Evolutionary conservation across 2,113 vertebrate genomes (phyloP), one percentile per base, ranked within the genome.

Genomic region (Trogon surrucura): DNA sequence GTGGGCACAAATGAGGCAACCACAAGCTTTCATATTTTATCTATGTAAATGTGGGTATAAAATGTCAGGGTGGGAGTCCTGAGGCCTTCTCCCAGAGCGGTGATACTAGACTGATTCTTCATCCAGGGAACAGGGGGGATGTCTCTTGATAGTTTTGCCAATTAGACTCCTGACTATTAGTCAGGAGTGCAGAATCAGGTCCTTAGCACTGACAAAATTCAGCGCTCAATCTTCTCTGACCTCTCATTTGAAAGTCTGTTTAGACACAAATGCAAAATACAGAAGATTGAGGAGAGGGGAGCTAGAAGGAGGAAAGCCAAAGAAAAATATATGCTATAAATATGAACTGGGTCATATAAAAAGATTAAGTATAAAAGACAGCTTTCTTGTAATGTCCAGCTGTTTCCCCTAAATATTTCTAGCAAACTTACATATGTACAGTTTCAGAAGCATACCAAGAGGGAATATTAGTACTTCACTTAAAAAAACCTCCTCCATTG

Each of bases 401-500:
- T 98, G 96, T 97, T 98, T 92, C 95, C 96, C 94, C 96, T 97
- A 97, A 97, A 91, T 93, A 93, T 80, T 97, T 96, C 96, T 97
- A 97, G 95, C 86, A 89, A 95, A 88, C 79, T 30, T 90, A 93
- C 93, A 95, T 85, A 85, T 93, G 96, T 92, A 93, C 73, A 60
- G 66, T 97, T 97, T 97, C 93, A 98, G 96, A 98, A 97, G 98
- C 65, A 88, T 93, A 97, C 80, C 65, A 60, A 97, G 97, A 98
- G 96, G 97, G 95, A 98, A 97, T 98, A 97, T 74, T 74, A 92
- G 89, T 96, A 90, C 95, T 82, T 92, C 67, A 89, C 66, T 98
- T 98, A 51, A 70, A 86, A 90, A 90, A 32, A 53, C 50, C 21
- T 11, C 19, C 89, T 97, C 89, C 5, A 4, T 88, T 92, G 89